Base-by-base conservation (phyloP, 1,140 invertebrate species). In the Drosophila virilis region DNA sequence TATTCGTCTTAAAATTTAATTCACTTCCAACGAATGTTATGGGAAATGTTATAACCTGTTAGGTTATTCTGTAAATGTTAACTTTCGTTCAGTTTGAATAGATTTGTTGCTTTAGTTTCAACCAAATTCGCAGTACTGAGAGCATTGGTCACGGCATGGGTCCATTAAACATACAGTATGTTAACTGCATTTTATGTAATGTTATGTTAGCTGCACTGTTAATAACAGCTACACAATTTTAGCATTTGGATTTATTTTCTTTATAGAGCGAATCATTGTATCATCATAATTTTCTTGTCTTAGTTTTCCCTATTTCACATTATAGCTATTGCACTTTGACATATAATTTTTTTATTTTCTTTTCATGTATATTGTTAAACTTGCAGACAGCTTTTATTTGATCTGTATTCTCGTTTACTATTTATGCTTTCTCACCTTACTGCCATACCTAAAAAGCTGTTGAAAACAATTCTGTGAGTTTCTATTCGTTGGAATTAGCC, bases 401-500 rank as follows among this genome's bases (percentile, higher is more conserved):
- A 42, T 40, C 33, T 12, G 22, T 17, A n/a, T 22, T 22, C 5
- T 2, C 32, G 17, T 38, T n/a, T 3, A 10, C n/a, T 59, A 13
- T 43, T 33, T 6, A 33, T 40, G 10, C 52, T 7, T n/a, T 15
- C 45, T 15, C 17, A 64, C 6, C 37, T 40, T 40, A 40, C 9
- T 40, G 38, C 38, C 9, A 28, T 28, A 5, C 4, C 22, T 3
- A 45, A 28, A 71, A 52, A 45, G 32, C 37, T 40, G 33, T 17
- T 35, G 52, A 57, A 58, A 77, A 72, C 52, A 67, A 67, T 73
- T 58, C 17, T 8, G 69, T 51, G 35, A 60, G 55, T 50, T 73
- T 55, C 50, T 35, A 52, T 55, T 50, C 35, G 35, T 13, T 50
- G 22, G 43, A 74, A 74, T 74, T 69, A 74, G 71, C 71, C 61